A percentile compares a stretch with the other conserved stretches of the same genome.
phyloP scores from a whole-genome alignment of 2,888 invertebrate species.

The Volucella bombylans region DNA sequence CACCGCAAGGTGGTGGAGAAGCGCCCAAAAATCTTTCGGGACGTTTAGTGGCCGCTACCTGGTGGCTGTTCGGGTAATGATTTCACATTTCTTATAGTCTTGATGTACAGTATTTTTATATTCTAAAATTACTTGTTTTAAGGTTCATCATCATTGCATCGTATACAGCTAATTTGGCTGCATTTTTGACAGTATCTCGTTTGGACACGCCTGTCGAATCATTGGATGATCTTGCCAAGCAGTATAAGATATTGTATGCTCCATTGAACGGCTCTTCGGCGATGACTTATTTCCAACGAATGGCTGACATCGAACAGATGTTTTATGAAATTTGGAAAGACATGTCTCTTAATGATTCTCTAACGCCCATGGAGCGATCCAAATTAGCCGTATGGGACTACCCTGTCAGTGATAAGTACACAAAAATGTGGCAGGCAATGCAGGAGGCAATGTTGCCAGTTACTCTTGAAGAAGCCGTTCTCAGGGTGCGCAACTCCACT shows the following conservation, averaged over 20 bases:
- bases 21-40: slow-evolving; percentile 98
- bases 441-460: slow-evolving; percentile 90
- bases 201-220: slow-evolving; percentile 96
- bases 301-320: slow-evolving; percentile 96
- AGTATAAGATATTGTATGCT: slow-evolving; percentile 97
- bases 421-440: slow-evolving; percentile 99
- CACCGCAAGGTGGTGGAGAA: slow-evolving; percentile 97
- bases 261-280: slow-evolving; percentile 93
- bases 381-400: slow-evolving; percentile 99
- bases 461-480: slow-evolving; percentile 90
- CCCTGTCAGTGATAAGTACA: slow-evolving; percentile 98
- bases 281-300: slow-evolving; percentile 96
- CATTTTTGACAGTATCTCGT: slow-evolving; percentile 96
- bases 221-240: slow-evolving; percentile 96
- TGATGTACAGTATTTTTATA: neutral
- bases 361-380: slow-evolving; percentile 93
- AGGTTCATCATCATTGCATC: slow-evolving; percentile 98
- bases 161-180: slow-evolving; percentile 98
- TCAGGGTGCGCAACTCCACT: slow-evolving; percentile 86
- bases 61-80: slow-evolving; percentile 96
- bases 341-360: slow-evolving; percentile 96
- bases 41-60: slow-evolving; percentile 96
- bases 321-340: slow-evolving; percentile 99
- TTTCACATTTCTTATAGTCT: slow-evolving; percentile 1
- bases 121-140: neutral